phyloP scores from a whole-genome alignment of 2,888 invertebrate genomes.

The Melipona bicolor region DNA sequence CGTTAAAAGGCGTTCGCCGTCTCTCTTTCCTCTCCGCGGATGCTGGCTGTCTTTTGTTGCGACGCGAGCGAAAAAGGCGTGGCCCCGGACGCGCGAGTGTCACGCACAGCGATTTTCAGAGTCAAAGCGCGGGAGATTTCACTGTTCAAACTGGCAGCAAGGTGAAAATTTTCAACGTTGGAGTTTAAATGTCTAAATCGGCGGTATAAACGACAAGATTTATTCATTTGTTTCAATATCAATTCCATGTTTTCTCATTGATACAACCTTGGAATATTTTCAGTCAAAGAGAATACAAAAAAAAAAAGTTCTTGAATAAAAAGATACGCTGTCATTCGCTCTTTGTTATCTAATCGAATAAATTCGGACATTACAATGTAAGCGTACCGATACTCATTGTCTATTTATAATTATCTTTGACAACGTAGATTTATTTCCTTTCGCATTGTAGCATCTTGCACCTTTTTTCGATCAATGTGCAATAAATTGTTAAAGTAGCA shows the following conservation, averaged over 20 bases:
- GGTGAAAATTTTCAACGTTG: too few relatives aligned
- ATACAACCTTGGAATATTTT: too few relatives aligned
- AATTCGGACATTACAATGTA: background rate
- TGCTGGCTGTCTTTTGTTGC: conserved; percentile 27
- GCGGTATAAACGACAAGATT: too few relatives aligned
- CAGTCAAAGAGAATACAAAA: too few relatives aligned
- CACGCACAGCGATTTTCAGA: too few relatives aligned
- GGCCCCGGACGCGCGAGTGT: conserved; percentile 5
- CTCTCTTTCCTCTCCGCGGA: background rate
- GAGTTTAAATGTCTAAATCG: too few relatives aligned
- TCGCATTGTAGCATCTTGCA: background rate
- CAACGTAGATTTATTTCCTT: background rate
- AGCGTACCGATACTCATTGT: background rate
- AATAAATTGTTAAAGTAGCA: background rate
- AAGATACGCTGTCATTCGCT: background rate
- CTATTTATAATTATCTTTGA: background rate
- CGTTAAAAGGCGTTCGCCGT: conserved; percentile 52
- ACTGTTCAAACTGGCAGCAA: too few relatives aligned
- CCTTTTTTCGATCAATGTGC: background rate
- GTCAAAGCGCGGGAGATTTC: too few relatives aligned
- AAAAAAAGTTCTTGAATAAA: background rate
- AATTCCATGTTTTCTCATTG: too few relatives aligned
- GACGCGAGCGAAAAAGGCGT: conserved; percentile 24
- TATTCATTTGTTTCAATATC: too few relatives aligned
- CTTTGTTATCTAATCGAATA: background rate